Percentiles rank a stretch among this genome's conserved stretches.
phyloP scores from a whole-genome alignment of 1,140 invertebrate species.

The Zaprionus lachaisei region DNA sequence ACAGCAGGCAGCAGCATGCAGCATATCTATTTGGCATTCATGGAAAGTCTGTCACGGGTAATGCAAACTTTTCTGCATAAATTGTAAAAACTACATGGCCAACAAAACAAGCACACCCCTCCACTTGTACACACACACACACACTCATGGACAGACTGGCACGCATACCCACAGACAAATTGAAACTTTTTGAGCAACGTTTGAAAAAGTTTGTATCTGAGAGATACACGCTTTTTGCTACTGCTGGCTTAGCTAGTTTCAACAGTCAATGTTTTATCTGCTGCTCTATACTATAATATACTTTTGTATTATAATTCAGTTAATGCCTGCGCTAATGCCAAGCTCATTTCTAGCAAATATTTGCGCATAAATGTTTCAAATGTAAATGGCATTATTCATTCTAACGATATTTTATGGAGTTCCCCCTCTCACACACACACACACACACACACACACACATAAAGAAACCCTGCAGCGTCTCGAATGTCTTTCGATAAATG shows the following conservation, averaged over 20 bases:
- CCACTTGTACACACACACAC: neutral
- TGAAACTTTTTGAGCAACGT: conserved; percentile 75
- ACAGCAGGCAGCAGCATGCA: conserved; percentile 26
- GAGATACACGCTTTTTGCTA: conserved; percentile 45
- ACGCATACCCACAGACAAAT: conserved; percentile 56
- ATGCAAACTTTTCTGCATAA: conserved; percentile 56
- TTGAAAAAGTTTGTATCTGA: conserved; percentile 64
- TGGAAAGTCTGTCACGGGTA: conserved; percentile 35
- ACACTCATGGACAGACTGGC: conserved; percentile 22
- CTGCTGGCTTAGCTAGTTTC: conserved; percentile 44
- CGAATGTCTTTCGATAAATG: conserved; percentile 73
- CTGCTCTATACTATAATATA: conserved; percentile 17
- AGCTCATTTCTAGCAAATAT: conserved; percentile 57
- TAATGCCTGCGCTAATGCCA: conserved; percentile 27
- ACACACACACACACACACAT: too few species aligned
- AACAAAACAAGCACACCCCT: conserved; percentile 32
- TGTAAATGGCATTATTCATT: conserved; percentile 70
- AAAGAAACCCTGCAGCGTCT: conserved; percentile 29
- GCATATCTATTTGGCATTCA: conserved; percentile 47
- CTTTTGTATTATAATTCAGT: conserved; percentile 29
- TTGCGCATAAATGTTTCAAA: conserved; percentile 73
- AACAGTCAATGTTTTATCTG: conserved; percentile 60
- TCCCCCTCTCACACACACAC: neutral
- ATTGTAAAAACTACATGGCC: conserved; percentile 43
- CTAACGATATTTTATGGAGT: conserved; percentile 54